Evolutionary conservation across 2,888 invertebrate species (phyloP), one percentile per base, ranked within the genome.

Genomic region (Tipula unca): DNA sequence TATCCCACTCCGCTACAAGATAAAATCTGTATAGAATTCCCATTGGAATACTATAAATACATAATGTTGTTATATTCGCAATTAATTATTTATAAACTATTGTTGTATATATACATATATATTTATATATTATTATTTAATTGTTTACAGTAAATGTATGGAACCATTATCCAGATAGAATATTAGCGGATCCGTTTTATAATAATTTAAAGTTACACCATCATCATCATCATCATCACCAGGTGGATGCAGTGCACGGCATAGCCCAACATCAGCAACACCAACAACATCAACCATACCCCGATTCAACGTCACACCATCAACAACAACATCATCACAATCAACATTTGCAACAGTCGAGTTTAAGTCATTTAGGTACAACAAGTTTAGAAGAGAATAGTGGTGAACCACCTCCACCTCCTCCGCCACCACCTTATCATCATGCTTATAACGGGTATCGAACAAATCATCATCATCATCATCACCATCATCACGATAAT

Each of bases 201-300:
- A 85, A 48, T 17, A 48, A 48, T 48, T 48, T 85, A 32, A 48
- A 85, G 35, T 32, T 85, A n/a, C 85, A 85, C 25, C 85, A 32
- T 2, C 42, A 48, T 1, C 48, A 32, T 32, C 29, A n/a, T 29
- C 20, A 39, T 42, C 20, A 25, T 84, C n/a, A n/a, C n/a, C 84
- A 84, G 25, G 29, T 48, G 4, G 42, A 42, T 25, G 6, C 39
- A 29, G 25, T 84, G 20, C 84, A 84, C n/a, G 36, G 36, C 10
- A 10, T 84, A 20, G 17, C 84, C 0, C 84, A 84, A 8, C 36
- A 84, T 39, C 35, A 29, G 8, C 48, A 54, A 17, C 83, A 69
- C 17, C 90, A 89, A 87, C 87, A 86, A 86, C 90, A 86, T 85
- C 89, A 89, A 42, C 89, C 86, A 84, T 83, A 35, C 10, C 48